Conservation (phyloP, 2,888 invertebrate genomes). For the Plebejus argus region DNA sequence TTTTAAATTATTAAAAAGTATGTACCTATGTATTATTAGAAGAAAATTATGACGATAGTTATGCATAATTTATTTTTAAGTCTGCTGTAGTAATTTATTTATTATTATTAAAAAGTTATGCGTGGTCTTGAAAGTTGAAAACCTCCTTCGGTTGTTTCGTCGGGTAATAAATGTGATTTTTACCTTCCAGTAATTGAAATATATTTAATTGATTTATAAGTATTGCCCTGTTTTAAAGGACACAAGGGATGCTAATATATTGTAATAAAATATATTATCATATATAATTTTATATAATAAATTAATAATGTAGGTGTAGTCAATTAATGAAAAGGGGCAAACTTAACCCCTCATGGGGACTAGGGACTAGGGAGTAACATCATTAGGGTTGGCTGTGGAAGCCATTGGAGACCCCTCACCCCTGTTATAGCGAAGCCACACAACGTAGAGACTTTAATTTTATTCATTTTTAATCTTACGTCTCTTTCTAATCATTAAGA, state of each 20-base stretch:
- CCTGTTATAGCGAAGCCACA: conserved; percentile 37
- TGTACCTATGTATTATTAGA: not conserved
- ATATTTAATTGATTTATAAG: not conserved
- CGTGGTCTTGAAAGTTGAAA: too few species aligned
- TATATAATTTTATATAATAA: not conserved
- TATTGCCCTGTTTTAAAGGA: not conserved
- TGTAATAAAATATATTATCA: not conserved
- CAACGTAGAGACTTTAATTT: conserved; percentile 25
- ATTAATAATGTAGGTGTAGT: not conserved
- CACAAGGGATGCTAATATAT: not conserved
- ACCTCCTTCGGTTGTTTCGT: too few species aligned
- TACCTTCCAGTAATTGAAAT: not conserved
- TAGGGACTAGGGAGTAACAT: conserved; percentile 32
- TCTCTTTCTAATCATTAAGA: not conserved
- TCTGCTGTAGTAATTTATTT: too few species aligned
- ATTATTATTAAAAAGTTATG: too few species aligned
- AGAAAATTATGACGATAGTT: not conserved
- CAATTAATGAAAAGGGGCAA: not conserved
- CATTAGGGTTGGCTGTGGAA: conserved; percentile 43
- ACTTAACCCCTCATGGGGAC: not conserved
- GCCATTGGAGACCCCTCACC: conserved; percentile 39
- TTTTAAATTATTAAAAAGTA: not conserved
- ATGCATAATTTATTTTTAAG: not conserved
- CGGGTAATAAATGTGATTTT: not conserved
- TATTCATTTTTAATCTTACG: conserved; percentile 14